These are phyloP conservation scores for Spodoptera littoralis DNA, from an alignment of 2,888 invertebrate species.

Conservation along the genomic window DNA sequence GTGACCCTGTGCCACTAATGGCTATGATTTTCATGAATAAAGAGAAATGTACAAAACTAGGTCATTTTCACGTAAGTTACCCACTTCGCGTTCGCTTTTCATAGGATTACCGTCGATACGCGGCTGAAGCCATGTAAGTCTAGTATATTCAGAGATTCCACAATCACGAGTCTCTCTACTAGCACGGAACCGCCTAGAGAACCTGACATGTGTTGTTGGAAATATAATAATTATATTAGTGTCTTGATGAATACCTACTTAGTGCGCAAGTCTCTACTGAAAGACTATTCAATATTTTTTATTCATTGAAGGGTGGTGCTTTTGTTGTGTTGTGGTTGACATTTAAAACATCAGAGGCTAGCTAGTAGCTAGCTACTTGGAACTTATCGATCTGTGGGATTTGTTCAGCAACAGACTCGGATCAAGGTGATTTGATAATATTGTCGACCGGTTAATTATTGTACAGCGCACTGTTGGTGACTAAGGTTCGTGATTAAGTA, in stretches of 20 bases:
- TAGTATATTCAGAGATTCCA: conserved; percentile 42
- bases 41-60: conserved; percentile 45
- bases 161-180: conserved; percentile 37
- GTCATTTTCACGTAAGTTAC: conserved; percentile 41
- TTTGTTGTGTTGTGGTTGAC: conserved; percentile 13
- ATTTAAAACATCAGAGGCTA: neutral
- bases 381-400: neutral
- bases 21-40: conserved; percentile 32
- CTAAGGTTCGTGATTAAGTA: conserved; percentile 68
- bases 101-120: conserved; percentile 55
- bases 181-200: conserved; percentile 15
- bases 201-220: conserved; percentile 14
- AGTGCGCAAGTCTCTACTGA: no score
- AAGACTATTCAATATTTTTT: no score
- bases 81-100: conserved; percentile 50
- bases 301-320: no score
- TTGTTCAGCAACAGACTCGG: conserved; percentile 1
- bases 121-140: conserved; percentile 57
- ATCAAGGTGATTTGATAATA: conserved; percentile 6
- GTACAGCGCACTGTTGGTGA: conserved; percentile 56
- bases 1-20: conserved; percentile 14
- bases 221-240: conserved; percentile 17
- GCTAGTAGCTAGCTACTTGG: no score
- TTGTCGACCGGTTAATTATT: conserved; percentile 16
- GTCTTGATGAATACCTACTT: neutral